Conservation (phyloP, 2,888 invertebrate genomes). For the Lordiphosa fenestrarum region DNA sequence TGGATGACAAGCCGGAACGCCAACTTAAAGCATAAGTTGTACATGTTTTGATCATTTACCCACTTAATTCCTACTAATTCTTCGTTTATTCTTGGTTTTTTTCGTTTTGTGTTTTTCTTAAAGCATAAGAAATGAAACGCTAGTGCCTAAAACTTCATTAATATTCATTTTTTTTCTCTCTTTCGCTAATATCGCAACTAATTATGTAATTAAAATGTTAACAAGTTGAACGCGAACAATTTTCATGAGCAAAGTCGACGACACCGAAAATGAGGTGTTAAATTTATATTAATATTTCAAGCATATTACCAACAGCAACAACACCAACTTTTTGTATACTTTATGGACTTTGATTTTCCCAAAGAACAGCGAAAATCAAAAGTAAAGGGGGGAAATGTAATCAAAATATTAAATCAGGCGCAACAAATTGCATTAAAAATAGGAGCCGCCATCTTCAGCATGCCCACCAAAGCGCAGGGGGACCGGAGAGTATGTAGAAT, state of each 20-base stretch:
- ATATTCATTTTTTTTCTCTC: constrained; percentile 21
- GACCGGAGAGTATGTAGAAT: no score
- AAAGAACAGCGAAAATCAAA: constrained; percentile 9
- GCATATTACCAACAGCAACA: constrained; percentile 39
- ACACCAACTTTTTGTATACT: constrained; percentile 18
- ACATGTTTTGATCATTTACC: not conserved
- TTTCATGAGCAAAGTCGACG: constrained; percentile 23
- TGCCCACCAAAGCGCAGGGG: no score
- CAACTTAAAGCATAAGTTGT: no score
- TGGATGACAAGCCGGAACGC: no score
- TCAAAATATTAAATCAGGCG: constrained; percentile 73
- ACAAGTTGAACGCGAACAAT: constrained; percentile 55
- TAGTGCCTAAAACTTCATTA: constrained; percentile 15
- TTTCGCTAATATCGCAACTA: constrained; percentile 53
- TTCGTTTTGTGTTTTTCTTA: no score
- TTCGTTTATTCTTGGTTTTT: not conserved
- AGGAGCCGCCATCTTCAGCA: constrained; percentile 17
- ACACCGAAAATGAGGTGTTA: constrained; percentile 54
- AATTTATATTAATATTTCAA: constrained; percentile 57
- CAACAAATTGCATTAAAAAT: constrained; percentile 68
- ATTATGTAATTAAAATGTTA: constrained; percentile 72
- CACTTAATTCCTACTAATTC: not conserved
- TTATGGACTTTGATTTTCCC: constrained; percentile 25
- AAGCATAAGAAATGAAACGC: no score
- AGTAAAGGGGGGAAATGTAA: constrained; percentile 42